Conservation (phyloP, 2,797 vertebrate genomes). For the Rousettus madagascariensis region DNA sequence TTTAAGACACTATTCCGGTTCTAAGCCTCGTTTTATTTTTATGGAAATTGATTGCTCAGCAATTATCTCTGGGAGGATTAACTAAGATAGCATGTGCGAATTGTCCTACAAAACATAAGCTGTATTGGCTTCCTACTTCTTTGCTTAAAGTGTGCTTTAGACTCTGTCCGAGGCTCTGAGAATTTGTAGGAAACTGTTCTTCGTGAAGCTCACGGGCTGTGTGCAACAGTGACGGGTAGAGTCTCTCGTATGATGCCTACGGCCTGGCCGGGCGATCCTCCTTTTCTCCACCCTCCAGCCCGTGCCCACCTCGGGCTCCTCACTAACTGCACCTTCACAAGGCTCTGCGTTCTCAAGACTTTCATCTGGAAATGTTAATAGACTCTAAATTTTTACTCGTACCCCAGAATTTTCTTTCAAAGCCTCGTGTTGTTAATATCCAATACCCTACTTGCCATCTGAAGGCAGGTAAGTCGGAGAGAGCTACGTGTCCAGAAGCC, state of each 20-base stretch:
- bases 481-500: neutral
- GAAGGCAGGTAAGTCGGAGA: neutral
- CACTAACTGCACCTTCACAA: neutral
- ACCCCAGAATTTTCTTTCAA: neutral
- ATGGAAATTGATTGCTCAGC: neutral
- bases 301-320: neutral
- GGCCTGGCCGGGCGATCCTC: too few species aligned
- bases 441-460: neutral
- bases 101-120: neutral
- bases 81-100: neutral
- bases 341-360: neutral
- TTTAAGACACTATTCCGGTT: neutral
- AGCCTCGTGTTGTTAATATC: neutral
- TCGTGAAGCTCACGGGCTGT: neutral
- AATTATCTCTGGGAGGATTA: neutral
- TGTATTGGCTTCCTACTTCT: neutral
- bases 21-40: neutral
- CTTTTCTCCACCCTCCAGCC: too few species aligned
- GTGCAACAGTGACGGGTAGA: neutral
- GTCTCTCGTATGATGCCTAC: rapidly evolving
- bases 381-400: neutral
- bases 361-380: neutral
- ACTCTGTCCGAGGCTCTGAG: neutral
- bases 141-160: neutral
- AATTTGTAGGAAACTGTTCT: neutral